Percentiles rank a stretch among this genome's conserved stretches.
Evolutionary conservation across 1,140 invertebrate species (phyloP).

Genomic region (Bradysia coprophila): DNA sequence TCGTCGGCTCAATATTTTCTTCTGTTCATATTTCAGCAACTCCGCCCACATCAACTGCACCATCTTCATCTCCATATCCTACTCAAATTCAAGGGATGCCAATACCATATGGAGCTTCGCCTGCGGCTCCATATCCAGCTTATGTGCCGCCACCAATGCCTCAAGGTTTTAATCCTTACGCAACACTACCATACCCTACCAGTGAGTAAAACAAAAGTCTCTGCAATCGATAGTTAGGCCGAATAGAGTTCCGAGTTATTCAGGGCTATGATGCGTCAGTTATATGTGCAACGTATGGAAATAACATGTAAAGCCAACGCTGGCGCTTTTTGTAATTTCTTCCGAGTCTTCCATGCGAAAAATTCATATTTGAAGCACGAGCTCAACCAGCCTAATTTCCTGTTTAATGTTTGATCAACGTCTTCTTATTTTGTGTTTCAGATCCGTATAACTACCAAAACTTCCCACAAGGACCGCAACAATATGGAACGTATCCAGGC

Average conservation of each 20-base stretch:
- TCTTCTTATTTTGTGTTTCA: conserved; percentile 8
- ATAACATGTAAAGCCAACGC: too few relatives aligned
- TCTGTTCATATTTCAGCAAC: too few relatives aligned
- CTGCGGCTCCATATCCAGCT: conserved; percentile 44
- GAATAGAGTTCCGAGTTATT: background rate
- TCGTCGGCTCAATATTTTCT: background rate
- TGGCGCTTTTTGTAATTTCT: too few relatives aligned
- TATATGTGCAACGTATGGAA: too few relatives aligned
- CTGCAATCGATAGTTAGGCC: conserved; percentile 4
- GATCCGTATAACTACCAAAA: conserved; percentile 25
- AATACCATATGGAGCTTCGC: conserved; percentile 44
- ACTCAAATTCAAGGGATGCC: conserved; percentile 51
- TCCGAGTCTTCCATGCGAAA: too few relatives aligned
- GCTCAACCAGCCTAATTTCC: too few relatives aligned
- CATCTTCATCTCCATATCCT: conserved; percentile 49
- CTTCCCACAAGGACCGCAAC: conserved; percentile 22
- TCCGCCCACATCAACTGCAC: background rate
- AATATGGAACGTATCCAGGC: conserved; percentile 23
- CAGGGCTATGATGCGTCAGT: too few relatives aligned
- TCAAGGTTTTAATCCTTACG: conserved; percentile 69
- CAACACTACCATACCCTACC: conserved; percentile 51
- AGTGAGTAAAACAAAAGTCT: conserved; percentile 20
- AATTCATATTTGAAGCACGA: too few relatives aligned
- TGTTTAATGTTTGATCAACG: too few relatives aligned
- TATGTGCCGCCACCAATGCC: conserved; percentile 60